These are phyloP conservation scores for Dryocosmus kuriphilus DNA, from an alignment of 2,888 invertebrate species.

Conservation along the genomic window DNA sequence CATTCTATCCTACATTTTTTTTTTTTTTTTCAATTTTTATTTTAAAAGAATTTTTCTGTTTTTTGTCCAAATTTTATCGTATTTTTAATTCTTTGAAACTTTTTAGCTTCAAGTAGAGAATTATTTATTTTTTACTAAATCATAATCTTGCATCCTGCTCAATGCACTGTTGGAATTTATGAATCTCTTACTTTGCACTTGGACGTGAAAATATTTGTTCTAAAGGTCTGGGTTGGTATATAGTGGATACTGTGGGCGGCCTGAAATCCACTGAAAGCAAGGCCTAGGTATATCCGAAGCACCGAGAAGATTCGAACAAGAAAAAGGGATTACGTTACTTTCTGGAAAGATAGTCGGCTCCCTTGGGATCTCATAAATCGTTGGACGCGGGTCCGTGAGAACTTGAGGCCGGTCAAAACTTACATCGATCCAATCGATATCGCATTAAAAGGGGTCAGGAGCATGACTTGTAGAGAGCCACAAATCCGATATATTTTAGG, in stretches of 20 bases:
- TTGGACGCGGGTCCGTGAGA: conserved; percentile 43
- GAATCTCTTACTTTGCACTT: conserved; percentile 23
- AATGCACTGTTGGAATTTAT: conserved; percentile 13
- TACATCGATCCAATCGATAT: conserved; percentile 17
- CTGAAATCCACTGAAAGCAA: conserved; percentile 14
- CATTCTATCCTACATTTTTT: too few species aligned
- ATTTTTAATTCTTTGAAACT: too few species aligned
- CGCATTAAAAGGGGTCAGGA: conserved; percentile 34
- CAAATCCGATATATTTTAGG: conserved; percentile 13
- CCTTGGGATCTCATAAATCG: conserved; percentile 75
- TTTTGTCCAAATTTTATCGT: too few species aligned
- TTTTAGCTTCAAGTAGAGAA: too few species aligned
- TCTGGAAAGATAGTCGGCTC: conserved; percentile 72
- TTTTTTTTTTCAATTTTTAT: too few species aligned
- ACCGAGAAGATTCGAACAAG: conserved; percentile 9
- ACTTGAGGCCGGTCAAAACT: conserved; percentile 48
- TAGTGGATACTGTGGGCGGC: not conserved
- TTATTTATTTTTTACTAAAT: too few species aligned
- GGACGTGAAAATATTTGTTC: conserved; percentile 9
- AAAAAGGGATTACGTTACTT: conserved; percentile 70
- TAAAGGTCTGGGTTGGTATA: not conserved
- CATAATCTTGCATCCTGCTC: conserved; percentile 18
- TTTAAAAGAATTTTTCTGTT: too few species aligned
- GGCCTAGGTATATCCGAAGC: conserved; percentile 21
- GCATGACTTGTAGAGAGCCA: not conserved